These are phyloP conservation scores for Napeogenes inachia DNA, from an alignment of 2,888 invertebrate genomes.

Conservation along the genomic window DNA sequence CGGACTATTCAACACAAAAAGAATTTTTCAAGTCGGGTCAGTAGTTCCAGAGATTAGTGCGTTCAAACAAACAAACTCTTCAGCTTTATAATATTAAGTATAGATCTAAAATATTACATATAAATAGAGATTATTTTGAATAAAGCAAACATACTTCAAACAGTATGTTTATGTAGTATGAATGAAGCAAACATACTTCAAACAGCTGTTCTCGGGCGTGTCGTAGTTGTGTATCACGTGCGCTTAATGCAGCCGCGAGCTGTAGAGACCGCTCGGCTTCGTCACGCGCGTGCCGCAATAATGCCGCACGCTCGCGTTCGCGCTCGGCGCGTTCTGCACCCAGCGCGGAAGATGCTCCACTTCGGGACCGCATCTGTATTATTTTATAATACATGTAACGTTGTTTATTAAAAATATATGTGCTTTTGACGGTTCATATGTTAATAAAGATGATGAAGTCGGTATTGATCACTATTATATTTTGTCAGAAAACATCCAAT, in stretches of 20 bases:
- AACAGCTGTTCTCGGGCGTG: constrained; percentile 91
- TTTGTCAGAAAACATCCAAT: background rate
- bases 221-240: constrained; percentile 89
- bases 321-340: constrained; percentile 81
- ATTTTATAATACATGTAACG: constrained; percentile 10
- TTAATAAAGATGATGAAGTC: too few relatives aligned
- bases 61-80: too few relatives aligned
- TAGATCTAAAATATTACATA: too few relatives aligned
- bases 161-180: constrained; percentile 61
- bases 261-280: constrained; percentile 92
- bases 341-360: constrained; percentile 84
- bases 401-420: background rate
- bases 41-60: too few relatives aligned
- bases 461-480: too few relatives aligned
- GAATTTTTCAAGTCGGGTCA: too few relatives aligned
- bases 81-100: too few relatives aligned
- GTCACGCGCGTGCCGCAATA: constrained; percentile 91
- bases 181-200: constrained; percentile 83
- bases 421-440: too few relatives aligned
- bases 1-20: too few relatives aligned
- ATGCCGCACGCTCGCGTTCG: constrained; percentile 92
- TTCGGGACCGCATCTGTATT: constrained; percentile 81
- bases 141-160: constrained; percentile 78
- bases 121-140: too few relatives aligned
- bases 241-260: constrained; percentile 91